Evolutionary conservation across 2,797 vertebrate species (phyloP).

Genomic region (Fistularia commersonii): DNA sequence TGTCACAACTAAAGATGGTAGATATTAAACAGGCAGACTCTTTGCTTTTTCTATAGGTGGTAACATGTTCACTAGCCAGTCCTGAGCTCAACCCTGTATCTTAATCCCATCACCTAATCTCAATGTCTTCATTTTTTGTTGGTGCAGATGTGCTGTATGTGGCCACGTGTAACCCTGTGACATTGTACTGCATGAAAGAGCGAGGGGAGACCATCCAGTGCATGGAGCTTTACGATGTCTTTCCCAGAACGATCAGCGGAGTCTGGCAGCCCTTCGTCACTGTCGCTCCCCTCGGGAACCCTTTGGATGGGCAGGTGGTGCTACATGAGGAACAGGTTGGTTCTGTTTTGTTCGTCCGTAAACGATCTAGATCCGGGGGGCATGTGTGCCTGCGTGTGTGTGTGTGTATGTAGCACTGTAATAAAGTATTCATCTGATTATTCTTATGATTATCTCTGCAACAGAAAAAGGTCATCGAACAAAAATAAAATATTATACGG

Average conservation of each 20-base stretch:
- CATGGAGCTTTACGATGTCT: conserved; percentile 88
- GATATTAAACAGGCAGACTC: not conserved
- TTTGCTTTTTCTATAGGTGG: no score
- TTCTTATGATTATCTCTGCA: no score
- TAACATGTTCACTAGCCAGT: no score
- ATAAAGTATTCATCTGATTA: no score
- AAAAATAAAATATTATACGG: no score
- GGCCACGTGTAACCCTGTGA: conserved; percentile 88
- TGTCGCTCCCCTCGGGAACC: conserved; percentile 83
- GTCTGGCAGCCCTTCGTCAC: conserved; percentile 91
- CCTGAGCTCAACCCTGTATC: no score
- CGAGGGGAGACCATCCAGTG: conserved; percentile 72
- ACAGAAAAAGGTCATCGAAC: no score
- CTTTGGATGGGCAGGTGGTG: conserved; percentile 87
- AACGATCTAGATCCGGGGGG: no score
- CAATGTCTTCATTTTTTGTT: not conserved
- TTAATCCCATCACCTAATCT: no score
- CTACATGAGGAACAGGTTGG: conserved; percentile 94
- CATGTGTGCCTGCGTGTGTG: no score
- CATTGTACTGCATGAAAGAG: conserved; percentile 83
- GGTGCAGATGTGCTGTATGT: conserved; percentile 78
- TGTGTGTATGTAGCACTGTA: no score
- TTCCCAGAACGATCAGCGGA: conserved; percentile 83
- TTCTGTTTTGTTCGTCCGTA: no score
- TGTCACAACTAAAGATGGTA: conserved; percentile 83